Base-by-base conservation (phyloP, 2,113 vertebrate species). In the Zosterops japonicus region DNA sequence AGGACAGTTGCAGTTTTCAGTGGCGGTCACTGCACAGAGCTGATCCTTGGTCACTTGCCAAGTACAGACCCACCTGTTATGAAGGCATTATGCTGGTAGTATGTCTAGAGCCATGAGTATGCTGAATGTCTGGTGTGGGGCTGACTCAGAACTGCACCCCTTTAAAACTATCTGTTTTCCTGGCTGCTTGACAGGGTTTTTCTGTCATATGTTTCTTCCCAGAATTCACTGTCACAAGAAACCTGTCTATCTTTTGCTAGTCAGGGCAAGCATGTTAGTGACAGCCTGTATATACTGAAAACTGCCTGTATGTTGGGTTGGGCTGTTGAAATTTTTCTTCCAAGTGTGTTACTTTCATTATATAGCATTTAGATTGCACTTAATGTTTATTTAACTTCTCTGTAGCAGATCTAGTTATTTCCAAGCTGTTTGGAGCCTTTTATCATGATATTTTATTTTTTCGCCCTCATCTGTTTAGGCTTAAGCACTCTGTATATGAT, bases 381-480 rank as follows among this genome's bases (percentile, higher is more conserved):
- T 72, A 49, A 35, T 84, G 53, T 83, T 93, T 63, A 31, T 79
- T 93, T 92, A 94, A 78, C 53, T 87, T 91, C 41, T 52, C 68
- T 49, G 46, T 64, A 89, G 65, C 81, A 79, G 60, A 69, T 50
- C 39, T 80, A 78, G 68, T 71, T 87, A 82, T 94, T 95, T 92
- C 63, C 69, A 94, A 87, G 80, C 61, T 91, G 83, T 68, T 92
- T 92, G 77, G 69, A 94, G 57, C 65, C 78, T 89, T 89, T 91
- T 91, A 76, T 94, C 81, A 79, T 82, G 52, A 17, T 82, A 41
- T 94, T 94, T 94, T 91, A 52, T 41, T 82, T 21, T 61, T 95
- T 50, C 27, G 25, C 61, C 61, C 93, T 95, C 94, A 95, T 95
- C 94, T 96, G 93, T 93, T 96, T 89, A 84, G 89, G 61, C 21